A percentile compares a stretch with the other conserved stretches of the same genome.
These are phyloP conservation scores for Ceratina australensis DNA, from an alignment of 1,140 invertebrate genomes.

Conservation along the genomic window DNA sequence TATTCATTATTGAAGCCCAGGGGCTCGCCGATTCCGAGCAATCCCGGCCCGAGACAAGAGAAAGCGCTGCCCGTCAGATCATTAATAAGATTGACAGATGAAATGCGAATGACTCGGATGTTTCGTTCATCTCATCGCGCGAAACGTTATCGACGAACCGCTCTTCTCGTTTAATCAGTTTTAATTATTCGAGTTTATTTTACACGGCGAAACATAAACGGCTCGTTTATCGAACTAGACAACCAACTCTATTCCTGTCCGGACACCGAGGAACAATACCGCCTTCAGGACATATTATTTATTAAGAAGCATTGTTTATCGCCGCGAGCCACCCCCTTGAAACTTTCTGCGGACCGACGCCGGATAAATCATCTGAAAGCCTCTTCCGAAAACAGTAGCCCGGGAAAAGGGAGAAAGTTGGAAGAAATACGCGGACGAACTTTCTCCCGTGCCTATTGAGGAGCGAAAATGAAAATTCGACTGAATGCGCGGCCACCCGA, in stretches of 20 bases:
- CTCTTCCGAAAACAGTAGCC: slow-evolving; percentile 22
- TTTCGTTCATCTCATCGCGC: too few species aligned
- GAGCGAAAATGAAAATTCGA: slow-evolving; percentile 41
- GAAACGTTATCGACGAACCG: too few species aligned
- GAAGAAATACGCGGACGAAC: slow-evolving; percentile 29
- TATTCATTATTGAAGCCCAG: slow-evolving; percentile 55
- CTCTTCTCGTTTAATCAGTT: too few species aligned
- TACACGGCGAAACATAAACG: too few species aligned
- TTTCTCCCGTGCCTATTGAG: slow-evolving; percentile 17
- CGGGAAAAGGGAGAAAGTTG: background rate
- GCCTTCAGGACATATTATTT: background rate
- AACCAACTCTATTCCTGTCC: too few species aligned
- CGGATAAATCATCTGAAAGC: background rate
- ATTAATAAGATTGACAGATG: slow-evolving; percentile 22
- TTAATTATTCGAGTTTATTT: too few species aligned
- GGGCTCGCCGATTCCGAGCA: slow-evolving; percentile 37
- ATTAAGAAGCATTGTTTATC: background rate
- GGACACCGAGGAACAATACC: too few species aligned
- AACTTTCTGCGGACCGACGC: background rate
- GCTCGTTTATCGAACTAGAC: too few species aligned
- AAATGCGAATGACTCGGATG: background rate
- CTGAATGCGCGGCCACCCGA: slow-evolving; percentile 33
- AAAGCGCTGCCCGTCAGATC: slow-evolving; percentile 11
- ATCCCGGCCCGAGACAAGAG: slow-evolving; percentile 32
- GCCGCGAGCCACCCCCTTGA: background rate